These are phyloP conservation scores for Cirrhinus molitorella DNA, from an alignment of 2,797 vertebrate genomes.

Conservation along the genomic window DNA sequence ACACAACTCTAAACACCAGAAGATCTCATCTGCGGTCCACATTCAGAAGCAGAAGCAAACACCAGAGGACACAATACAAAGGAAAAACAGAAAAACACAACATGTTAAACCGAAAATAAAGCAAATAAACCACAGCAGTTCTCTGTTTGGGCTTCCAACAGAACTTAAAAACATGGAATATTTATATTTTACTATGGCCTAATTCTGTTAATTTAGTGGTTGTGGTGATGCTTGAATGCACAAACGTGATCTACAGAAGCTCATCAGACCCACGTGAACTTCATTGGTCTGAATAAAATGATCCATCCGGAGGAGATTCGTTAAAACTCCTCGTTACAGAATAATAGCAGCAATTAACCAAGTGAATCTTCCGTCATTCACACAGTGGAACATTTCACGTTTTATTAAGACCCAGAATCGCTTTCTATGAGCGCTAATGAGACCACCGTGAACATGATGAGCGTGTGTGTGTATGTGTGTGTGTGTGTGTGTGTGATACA, in stretches of 20 bases:
- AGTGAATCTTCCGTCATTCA: background rate
- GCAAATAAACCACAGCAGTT: too few relatives aligned
- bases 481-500: background rate
- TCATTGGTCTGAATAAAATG: background rate
- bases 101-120: too few relatives aligned
- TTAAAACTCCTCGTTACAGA: background rate
- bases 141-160: background rate
- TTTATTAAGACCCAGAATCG: background rate
- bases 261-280: background rate
- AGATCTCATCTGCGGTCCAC: background rate
- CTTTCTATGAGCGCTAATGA: background rate
- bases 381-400: background rate
- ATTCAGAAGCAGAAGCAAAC: background rate
- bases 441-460: background rate
- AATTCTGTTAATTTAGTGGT: background rate
- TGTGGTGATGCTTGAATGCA: background rate
- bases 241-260: background rate
- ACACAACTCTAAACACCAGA: background rate
- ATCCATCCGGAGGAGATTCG: background rate
- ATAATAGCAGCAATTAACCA: slow-evolving; percentile 5
- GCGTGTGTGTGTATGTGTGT: background rate
- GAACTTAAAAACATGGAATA: background rate
- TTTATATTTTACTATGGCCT: background rate
- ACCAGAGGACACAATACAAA: too few relatives aligned
- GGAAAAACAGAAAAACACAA: background rate